Evolutionary conservation across 2,113 vertebrate species (phyloP), one percentile per base, ranked within the genome.

Genomic region (Pholis gunnellus): DNA sequence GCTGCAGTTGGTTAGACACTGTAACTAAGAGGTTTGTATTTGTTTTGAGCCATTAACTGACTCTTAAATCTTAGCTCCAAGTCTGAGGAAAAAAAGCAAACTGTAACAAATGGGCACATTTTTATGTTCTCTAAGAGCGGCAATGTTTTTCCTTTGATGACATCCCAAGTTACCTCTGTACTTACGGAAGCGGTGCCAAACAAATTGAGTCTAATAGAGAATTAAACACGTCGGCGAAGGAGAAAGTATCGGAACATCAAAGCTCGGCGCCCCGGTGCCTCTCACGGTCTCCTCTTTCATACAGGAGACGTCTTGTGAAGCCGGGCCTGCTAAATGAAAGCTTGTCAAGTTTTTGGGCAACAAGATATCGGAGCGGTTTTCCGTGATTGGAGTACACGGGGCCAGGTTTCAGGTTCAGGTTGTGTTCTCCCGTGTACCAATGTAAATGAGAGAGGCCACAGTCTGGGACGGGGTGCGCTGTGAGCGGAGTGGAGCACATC

Each of bases 211-310:
- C 87, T 84, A 74, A 83, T 44, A 40, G 82, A 85, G 83, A 90
- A 86, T 89, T 83, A 87, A 90, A 83, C 85, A 78, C 65, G 88
- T 72, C 75, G 75, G 82, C 8, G 65, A 54, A 81, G 91, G 66
- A 91, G 92, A 92, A 92, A 84, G 83, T 87, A 92, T 79, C 46
- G 69, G 75, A 81, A 86, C 78, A 94, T 94, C 93, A 93, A 94
- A 93, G 91, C 65, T 14, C 78, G 75, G 81, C 52, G 74, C 60
- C 22, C 54, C 54, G 72, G 79, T 59, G 57, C 79, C 79, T 87
- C 87, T 63, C 75, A 15, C 27, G 46, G 78, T 89, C 87, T 94
- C 88, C 76, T 27, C 84, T 92, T 93, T 94, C 91, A 92, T 72
- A 63, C 44, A 60, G 75, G 66, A 83, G 82, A 84, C 66, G 31